Conservation (phyloP, 2,888 invertebrate species). For the Pristionchus entomophagus region DNA sequence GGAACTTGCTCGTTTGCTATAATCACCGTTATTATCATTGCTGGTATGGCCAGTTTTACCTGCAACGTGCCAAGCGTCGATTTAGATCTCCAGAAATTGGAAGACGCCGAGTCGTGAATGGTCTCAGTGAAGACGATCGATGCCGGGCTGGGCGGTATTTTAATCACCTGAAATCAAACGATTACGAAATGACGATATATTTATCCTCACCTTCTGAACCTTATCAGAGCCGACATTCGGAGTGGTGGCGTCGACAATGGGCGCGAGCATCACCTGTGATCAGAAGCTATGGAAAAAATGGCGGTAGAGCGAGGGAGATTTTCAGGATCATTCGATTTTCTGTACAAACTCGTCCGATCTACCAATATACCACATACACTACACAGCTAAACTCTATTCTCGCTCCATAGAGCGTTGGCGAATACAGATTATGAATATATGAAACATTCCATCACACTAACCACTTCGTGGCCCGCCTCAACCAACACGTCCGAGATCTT, state of each 20-base stretch:
- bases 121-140: not conserved
- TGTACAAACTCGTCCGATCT: too few relatives aligned
- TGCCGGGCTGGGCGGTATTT: not conserved
- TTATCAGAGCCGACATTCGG: not conserved
- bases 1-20: not conserved
- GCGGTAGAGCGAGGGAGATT: too few relatives aligned
- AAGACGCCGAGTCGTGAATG: not conserved
- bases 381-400: too few relatives aligned
- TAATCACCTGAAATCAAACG: not conserved
- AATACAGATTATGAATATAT: too few relatives aligned
- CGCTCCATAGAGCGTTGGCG: too few relatives aligned
- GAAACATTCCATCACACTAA: not conserved
- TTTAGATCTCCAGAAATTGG: constrained; percentile 24
- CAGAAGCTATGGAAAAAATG: too few relatives aligned
- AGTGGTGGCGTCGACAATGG: not conserved
- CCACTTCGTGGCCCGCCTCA: constrained; percentile 37
- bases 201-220: not conserved
- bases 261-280: not conserved
- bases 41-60: not conserved
- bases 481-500: constrained; percentile 5
- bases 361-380: too few relatives aligned
- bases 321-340: too few relatives aligned
- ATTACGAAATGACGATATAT: too few relatives aligned
- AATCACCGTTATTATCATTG: not conserved
- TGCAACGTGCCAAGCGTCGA: not conserved